Conservation (phyloP, 2,113 vertebrate species). For the Muscicapa adusta region DNA sequence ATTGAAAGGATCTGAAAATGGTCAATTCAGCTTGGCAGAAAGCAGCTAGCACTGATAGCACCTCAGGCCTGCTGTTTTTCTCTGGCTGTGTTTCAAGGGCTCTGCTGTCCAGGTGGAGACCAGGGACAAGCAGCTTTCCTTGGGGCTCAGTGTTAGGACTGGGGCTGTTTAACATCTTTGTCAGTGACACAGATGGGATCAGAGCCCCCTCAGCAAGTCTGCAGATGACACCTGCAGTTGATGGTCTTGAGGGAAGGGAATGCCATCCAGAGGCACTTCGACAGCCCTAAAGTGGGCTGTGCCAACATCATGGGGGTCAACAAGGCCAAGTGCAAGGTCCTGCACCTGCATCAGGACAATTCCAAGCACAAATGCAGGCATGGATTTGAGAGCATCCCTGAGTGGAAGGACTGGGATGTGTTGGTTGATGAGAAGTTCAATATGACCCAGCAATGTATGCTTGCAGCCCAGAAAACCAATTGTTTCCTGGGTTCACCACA, state of each 20-base stretch:
- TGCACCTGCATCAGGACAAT: not conserved
- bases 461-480: not conserved
- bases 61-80: conserved; percentile 57
- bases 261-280: too few species aligned
- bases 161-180: not conserved
- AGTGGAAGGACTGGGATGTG: not conserved
- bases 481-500: not conserved
- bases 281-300: not conserved
- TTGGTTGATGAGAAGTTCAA: not conserved
- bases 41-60: conserved; percentile 22
- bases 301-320: not conserved
- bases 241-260: not conserved
- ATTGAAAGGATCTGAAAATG: conserved; percentile 73
- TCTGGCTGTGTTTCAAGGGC: not conserved
- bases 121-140: not conserved
- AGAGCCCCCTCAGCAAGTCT: not conserved
- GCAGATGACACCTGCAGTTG: not conserved
- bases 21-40: conserved; percentile 65
- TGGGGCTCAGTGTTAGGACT: not conserved
- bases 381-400: not conserved
- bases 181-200: not conserved
- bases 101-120: not conserved
- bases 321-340: not conserved
- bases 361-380: not conserved
- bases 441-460: not conserved